These are phyloP conservation scores for Macrostomum lignano DNA, from an alignment of 1,140 invertebrate genomes.

Conservation along the genomic window DNA sequence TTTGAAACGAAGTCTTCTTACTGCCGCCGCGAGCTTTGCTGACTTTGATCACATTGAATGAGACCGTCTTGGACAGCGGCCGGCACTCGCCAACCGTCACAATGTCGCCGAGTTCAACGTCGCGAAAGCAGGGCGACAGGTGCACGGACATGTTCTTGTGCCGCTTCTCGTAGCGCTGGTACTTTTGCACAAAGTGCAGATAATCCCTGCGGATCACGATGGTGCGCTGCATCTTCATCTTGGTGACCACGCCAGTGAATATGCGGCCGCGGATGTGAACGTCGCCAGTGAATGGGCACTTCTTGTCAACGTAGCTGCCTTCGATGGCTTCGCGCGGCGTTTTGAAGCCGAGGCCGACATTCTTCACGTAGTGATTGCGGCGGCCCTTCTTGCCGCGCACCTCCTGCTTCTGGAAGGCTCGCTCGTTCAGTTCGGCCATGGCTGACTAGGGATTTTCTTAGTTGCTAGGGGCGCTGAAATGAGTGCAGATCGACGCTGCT, in stretches of 20 bases:
- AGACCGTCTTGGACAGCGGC: constrained; percentile 84
- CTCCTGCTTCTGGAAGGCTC: constrained; percentile 7
- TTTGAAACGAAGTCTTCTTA: no score
- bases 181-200: constrained; percentile 84
- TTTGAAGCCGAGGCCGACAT: constrained; percentile 90
- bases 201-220: constrained; percentile 93
- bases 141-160: constrained; percentile 97
- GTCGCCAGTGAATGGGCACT: constrained; percentile 95
- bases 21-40: no score
- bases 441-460: no score
- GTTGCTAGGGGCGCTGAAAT: no score
- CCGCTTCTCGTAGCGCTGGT: constrained; percentile 91
- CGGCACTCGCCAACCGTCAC: constrained; percentile 94
- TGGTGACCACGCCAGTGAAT: constrained; percentile 70
- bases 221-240: constrained; percentile 95
- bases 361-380: constrained; percentile 43
- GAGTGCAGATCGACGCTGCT: no score
- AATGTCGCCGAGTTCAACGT: constrained; percentile 74
- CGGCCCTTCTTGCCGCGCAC: constrained; percentile 5
- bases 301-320: constrained; percentile 96
- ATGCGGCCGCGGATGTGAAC: constrained; percentile 88
- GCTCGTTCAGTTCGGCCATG: no score
- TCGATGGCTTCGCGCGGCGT: constrained; percentile 90
- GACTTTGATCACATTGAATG: constrained; percentile 94
- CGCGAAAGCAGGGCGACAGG: constrained; percentile 92